Evolutionary conservation across 2,888 invertebrate genomes (phyloP).

Genomic region (Aphrophora alni): DNA sequence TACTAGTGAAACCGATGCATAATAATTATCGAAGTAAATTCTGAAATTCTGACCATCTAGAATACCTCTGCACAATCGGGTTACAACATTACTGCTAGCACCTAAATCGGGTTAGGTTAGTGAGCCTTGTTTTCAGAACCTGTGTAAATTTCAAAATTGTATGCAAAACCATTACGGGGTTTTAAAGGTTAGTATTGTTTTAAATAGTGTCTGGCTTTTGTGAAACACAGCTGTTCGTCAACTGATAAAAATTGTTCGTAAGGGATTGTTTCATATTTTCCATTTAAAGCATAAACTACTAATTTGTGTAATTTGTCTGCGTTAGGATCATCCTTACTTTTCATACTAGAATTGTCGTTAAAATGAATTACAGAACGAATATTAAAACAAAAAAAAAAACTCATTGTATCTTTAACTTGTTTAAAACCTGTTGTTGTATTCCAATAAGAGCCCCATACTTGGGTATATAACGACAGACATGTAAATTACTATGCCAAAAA

Average conservation of each 20-base stretch:
- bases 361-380: slow-evolving; percentile 13
- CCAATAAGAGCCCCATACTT: background rate
- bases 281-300: background rate
- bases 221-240: slow-evolving; percentile 43
- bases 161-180: slow-evolving; percentile 51
- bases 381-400: background rate
- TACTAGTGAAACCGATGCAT: slow-evolving; percentile 47
- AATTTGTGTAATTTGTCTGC: slow-evolving; percentile 25
- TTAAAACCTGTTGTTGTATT: background rate
- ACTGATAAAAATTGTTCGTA: slow-evolving; percentile 22
- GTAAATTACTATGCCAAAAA: background rate
- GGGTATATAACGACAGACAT: background rate
- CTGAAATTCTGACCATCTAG: background rate
- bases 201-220: slow-evolving; percentile 47
- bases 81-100: background rate
- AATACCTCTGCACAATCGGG: background rate
- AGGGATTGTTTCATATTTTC: slow-evolving; percentile 13
- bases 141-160: slow-evolving; percentile 50
- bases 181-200: slow-evolving; percentile 34
- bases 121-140: background rate
- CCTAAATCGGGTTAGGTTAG: slow-evolving; percentile 23
- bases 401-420: slow-evolving; percentile 10
- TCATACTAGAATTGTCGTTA: slow-evolving; percentile 19
- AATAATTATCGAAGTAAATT: background rate
- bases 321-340: background rate